These are phyloP conservation scores for Syrista parreyssii DNA, from an alignment of 2,888 invertebrate species.

Conservation along the genomic window DNA sequence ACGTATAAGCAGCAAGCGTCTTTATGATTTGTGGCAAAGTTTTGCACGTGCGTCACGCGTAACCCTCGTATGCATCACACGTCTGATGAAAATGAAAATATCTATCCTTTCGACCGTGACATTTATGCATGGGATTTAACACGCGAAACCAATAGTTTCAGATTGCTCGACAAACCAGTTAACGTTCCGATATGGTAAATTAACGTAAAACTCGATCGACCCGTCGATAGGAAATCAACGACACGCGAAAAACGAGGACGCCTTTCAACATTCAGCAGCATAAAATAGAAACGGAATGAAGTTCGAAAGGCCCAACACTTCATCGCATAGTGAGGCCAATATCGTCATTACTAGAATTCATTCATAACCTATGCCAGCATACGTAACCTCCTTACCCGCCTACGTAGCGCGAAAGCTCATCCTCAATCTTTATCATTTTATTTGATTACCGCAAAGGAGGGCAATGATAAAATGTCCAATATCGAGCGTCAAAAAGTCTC, in stretches of 20 bases:
- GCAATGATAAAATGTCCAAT: not conserved
- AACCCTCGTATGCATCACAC: not conserved
- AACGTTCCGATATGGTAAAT: not conserved
- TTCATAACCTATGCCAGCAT: too few relatives aligned
- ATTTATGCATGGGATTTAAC: not conserved
- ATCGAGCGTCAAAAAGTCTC: not conserved
- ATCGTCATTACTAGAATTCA: not conserved
- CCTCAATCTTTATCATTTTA: too few relatives aligned
- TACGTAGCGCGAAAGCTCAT: too few relatives aligned
- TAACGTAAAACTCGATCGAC: not conserved
- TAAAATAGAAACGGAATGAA: not conserved
- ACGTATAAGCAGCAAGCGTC: not conserved
- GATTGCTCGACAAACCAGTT: not conserved
- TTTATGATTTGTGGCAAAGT: not conserved
- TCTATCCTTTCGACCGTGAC: not conserved
- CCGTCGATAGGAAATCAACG: not conserved
- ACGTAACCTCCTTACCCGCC: too few relatives aligned
- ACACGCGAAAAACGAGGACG: constrained; percentile 1
- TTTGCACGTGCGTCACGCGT: not conserved
- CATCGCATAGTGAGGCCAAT: not conserved
- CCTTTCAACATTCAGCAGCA: not conserved
- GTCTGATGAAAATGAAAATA: not conserved
- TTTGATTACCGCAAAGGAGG: not conserved
- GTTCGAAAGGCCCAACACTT: not conserved
- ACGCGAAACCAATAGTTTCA: not conserved